Base-by-base conservation (phyloP, 2,113 vertebrate genomes). In the Lepus europaeus region DNA sequence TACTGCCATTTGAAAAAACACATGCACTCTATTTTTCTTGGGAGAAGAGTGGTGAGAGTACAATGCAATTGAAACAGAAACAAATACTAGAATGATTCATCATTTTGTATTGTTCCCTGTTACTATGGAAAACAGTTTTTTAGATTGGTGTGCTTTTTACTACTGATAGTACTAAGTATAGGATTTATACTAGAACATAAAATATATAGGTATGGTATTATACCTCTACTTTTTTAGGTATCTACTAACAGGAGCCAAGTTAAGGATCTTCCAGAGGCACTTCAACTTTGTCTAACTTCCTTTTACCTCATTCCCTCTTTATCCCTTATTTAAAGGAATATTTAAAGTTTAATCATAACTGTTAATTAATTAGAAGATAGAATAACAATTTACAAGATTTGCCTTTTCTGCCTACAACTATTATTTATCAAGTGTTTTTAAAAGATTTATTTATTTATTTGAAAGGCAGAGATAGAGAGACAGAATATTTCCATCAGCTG, bases 301-400 rank as follows among this genome's bases (percentile, higher is more conserved):
- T 72, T 87, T 79, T 31, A 80, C 22, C 29, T 51, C 59, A 82
- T 31, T 85, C 12, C 6, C 9, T 79, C 22, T 64, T 85, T 74
- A 61, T 79, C 22, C 22, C 12, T 89, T 80, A 92, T 9, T 93
- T 68, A 90, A 76, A 87, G 9, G 19, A 78, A 45, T 76, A 73
- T 61, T 76, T 85, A 76, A 90, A 77, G 73, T 68, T 88, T 91
- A 93, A 56, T 53, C 25, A 61, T 45, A 77, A 78, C 4, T 11
- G 9, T 6, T 85, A 81, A 93, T 68, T 85, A 84, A 81, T 51
- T 69, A 78, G 59, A 83, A 88, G 53, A 59, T 2, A 76, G 53
- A 92, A 72, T 85, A 56, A 85, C 53, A 88, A 94, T 82, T 87
- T 85, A 91, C 16, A 88, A 22, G 22, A 9, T 81, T 85, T 73